These are phyloP conservation scores for Steinernema carpocapsae DNA, from an alignment of 2,888 invertebrate genomes.

Conservation along the genomic window DNA sequence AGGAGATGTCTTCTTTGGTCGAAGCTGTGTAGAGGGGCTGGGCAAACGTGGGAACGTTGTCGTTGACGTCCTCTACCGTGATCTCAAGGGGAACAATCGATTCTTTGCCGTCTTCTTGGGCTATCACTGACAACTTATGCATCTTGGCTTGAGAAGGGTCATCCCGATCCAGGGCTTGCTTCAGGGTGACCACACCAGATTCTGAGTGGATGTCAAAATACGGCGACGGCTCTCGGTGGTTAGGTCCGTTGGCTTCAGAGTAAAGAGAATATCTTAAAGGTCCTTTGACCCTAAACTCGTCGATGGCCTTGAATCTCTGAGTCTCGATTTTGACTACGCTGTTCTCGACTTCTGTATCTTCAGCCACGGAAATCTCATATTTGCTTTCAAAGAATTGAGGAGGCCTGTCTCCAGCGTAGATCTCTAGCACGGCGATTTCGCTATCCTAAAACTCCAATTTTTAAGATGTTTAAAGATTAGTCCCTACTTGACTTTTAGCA, in stretches of 20 bases:
- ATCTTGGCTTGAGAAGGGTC: conserved; percentile 90
- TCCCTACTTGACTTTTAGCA: conserved; percentile 3
- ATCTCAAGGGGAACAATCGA: conserved; percentile 60
- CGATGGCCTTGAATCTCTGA: conserved; percentile 79
- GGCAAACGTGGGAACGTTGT: conserved; percentile 68
- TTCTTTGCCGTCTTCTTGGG: conserved; percentile 93
- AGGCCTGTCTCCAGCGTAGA: conserved; percentile 80
- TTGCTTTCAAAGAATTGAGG: conserved; percentile 96
- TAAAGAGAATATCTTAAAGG: conserved; percentile 46
- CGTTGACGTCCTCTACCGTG: conserved; percentile 57
- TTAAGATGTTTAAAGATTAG: neutral
- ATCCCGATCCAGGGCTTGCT: conserved; percentile 94
- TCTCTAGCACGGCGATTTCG: conserved; percentile 68
- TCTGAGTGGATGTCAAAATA: conserved; percentile 87
- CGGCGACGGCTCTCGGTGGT: conserved; percentile 35
- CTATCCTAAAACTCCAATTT: conserved; percentile 43
- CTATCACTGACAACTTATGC: conserved; percentile 84
- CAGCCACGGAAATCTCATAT: conserved; percentile 92
- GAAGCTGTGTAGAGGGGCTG: conserved; percentile 94
- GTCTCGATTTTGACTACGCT: conserved; percentile 96
- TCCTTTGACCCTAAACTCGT: conserved; percentile 53
- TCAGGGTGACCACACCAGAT: conserved; percentile 90
- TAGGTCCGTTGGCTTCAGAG: conserved; percentile 27
- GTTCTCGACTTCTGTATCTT: conserved; percentile 92
- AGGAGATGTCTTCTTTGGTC: conserved; percentile 89